phyloP scores from a whole-genome alignment of 2,797 vertebrate genomes.

The Semotilus atromaculatus region DNA sequence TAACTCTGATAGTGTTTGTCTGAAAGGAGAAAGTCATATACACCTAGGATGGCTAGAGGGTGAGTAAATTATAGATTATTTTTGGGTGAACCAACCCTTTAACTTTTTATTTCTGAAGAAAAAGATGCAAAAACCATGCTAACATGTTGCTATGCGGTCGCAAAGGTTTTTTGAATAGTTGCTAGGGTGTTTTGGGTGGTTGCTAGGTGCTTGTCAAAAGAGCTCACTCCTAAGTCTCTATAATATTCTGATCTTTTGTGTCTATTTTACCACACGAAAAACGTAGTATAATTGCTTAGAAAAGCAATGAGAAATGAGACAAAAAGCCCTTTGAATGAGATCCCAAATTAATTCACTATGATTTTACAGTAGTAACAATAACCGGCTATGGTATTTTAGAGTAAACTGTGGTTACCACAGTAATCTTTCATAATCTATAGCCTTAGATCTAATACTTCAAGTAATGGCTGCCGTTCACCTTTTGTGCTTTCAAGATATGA shows the following conservation, averaged over 20 bases:
- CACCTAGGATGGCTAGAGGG: too few species aligned
- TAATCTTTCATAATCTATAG: background rate
- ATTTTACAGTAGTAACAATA: conserved; percentile 4
- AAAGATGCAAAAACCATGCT: background rate
- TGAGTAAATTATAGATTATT: too few species aligned
- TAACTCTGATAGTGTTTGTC: too few species aligned
- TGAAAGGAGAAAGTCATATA: too few species aligned
- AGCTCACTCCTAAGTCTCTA: background rate
- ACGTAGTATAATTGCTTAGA: background rate
- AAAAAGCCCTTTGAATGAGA: background rate
- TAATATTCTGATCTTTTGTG: background rate
- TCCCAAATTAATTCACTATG: background rate
- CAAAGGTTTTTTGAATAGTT: background rate
- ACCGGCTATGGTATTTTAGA: background rate
- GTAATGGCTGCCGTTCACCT: conserved; percentile 19
- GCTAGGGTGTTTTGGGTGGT: background rate
- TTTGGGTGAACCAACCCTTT: too few species aligned
- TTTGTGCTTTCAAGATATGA: conserved; percentile 26
- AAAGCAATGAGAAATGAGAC: background rate
- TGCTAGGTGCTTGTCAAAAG: background rate
- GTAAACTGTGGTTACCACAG: background rate
- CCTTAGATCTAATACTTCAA: conserved; percentile 14
- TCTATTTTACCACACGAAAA: background rate
- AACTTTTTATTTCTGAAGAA: background rate
- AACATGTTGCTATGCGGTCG: background rate